Conservation (phyloP, 92 coral and sea anemone genomes). For the Hydrozoanthus gracilis region DNA sequence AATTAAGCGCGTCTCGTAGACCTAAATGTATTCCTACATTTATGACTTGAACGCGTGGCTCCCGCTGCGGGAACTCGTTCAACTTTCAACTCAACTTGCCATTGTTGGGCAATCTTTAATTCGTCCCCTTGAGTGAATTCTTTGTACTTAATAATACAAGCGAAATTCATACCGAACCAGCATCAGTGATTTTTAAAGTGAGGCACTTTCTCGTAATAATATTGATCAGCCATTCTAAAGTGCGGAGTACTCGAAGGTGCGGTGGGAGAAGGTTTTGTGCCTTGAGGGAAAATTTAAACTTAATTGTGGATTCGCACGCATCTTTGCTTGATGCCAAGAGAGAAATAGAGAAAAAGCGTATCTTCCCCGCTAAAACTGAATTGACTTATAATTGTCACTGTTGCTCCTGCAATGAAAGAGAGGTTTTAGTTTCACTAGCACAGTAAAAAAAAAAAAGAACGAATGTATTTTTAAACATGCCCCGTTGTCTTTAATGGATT, state of each 20-base stretch:
- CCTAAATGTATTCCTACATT: constrained; percentile 45
- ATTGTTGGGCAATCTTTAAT: neutral
- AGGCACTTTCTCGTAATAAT: neutral
- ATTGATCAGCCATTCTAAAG: neutral
- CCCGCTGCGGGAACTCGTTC: constrained; percentile 34
- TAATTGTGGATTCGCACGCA: constrained; percentile 38
- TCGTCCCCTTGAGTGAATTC: neutral
- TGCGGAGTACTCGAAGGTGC: constrained; percentile 13
- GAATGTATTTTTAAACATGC: constrained; percentile 39
- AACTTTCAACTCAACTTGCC: constrained; percentile 19
- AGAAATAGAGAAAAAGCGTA: constrained; percentile 3
- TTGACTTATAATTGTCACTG: neutral
- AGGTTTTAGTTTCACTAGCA: neutral
- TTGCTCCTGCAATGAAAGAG: neutral
- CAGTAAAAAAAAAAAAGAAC: neutral
- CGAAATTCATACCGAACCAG: neutral
- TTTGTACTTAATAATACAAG: neutral
- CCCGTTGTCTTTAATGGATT: constrained; percentile 18
- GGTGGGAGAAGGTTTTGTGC: constrained; percentile 39
- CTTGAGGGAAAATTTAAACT: constrained; percentile 43
- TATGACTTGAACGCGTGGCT: constrained; percentile 17
- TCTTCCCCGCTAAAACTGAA: neutral
- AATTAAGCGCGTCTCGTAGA: constrained; percentile 41
- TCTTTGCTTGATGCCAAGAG: neutral
- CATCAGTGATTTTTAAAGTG: constrained; percentile 10